Conservation (phyloP, 2,888 invertebrate species). For the Hirtodrosophila alboralis region DNA sequence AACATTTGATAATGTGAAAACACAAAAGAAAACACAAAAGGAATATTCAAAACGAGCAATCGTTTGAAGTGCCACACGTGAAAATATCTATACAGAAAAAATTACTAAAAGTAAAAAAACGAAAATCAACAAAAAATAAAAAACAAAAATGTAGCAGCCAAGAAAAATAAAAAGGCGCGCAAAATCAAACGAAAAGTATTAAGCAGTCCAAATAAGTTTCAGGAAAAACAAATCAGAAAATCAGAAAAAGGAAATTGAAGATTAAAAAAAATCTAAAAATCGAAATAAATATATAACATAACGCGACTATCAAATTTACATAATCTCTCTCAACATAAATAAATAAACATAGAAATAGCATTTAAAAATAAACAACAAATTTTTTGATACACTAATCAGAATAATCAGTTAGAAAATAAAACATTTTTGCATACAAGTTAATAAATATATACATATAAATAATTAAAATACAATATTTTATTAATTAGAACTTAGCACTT, state of each 20-base stretch:
- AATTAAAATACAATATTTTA: conserved; percentile 37
- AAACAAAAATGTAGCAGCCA: conserved; percentile 39
- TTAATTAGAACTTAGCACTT: conserved; percentile 57
- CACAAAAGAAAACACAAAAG: conserved; percentile 13
- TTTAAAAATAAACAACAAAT: conserved; percentile 26
- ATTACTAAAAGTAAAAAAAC: conserved; percentile 34
- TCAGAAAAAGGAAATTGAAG: conserved; percentile 27
- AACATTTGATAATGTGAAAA: conserved; percentile 49
- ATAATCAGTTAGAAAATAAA: no score
- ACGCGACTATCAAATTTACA: conserved; percentile 30
- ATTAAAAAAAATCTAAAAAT: conserved; percentile 13
- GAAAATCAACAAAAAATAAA: conserved; percentile 41
- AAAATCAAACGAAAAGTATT: conserved; percentile 62
- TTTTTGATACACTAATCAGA: conserved; percentile 42
- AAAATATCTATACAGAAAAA: conserved; percentile 48
- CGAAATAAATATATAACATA: conserved; percentile 25
- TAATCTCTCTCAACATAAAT: conserved; percentile 43
- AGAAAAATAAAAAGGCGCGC: conserved; percentile 51
- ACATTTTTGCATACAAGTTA: conserved; percentile 25
- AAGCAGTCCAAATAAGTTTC: conserved; percentile 58
- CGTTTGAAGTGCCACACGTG: conserved; percentile 70
- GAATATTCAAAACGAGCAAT: conserved; percentile 16
- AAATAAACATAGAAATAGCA: conserved; percentile 28
- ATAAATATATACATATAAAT: conserved; percentile 20
- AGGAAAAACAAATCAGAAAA: conserved; percentile 36